phyloP scores from a whole-genome alignment of 2,888 invertebrate species.

The Xanthia togata region DNA sequence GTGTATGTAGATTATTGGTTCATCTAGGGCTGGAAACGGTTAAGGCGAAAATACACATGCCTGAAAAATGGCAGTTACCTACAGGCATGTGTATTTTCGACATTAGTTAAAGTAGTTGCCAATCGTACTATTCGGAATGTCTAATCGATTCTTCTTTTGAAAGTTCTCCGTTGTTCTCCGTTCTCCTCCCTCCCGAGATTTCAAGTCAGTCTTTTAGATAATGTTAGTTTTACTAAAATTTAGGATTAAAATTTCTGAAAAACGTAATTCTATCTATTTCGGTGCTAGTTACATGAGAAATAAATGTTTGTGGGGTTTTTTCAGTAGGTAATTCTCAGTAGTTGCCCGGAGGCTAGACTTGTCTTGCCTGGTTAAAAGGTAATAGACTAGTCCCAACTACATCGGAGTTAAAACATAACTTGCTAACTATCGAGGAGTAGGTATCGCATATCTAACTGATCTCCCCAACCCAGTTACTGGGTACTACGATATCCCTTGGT shows the following conservation, averaged over 20 bases:
- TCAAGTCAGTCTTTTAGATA: background rate
- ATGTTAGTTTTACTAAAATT: background rate
- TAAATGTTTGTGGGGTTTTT: background rate
- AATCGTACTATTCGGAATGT: background rate
- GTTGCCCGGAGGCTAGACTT: background rate
- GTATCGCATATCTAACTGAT: background rate
- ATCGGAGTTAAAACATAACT: background rate
- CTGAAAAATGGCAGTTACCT: too few relatives aligned
- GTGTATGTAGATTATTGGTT: background rate
- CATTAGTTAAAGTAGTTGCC: too few relatives aligned
- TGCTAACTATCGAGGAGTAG: background rate
- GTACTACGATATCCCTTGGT: too few relatives aligned
- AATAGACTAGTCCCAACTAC: background rate
- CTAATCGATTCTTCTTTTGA: background rate
- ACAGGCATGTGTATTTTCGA: too few relatives aligned
- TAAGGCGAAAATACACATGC: too few relatives aligned
- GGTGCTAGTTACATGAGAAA: background rate
- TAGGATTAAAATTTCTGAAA: background rate
- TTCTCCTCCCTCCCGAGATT: too few relatives aligned
- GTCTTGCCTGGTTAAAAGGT: background rate
- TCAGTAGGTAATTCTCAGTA: background rate
- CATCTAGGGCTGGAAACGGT: background rate
- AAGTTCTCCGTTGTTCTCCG: too few relatives aligned
- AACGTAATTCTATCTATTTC: background rate
- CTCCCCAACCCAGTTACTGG: too few relatives aligned